Evolutionary conservation across 2,888 invertebrate genomes (phyloP).

Genomic region (Dioctria linearis): DNA sequence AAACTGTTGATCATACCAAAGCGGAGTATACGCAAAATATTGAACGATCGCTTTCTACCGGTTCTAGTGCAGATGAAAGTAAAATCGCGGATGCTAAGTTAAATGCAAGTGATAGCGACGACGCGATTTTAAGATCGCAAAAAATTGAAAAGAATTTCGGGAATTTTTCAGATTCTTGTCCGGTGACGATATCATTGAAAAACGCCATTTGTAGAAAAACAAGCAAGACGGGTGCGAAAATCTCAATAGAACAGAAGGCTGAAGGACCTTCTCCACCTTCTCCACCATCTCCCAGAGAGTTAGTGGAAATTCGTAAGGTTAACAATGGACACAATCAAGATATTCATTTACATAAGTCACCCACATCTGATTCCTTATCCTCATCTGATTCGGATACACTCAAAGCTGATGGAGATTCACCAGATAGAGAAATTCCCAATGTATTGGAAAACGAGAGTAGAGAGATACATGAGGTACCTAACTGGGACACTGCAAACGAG

Average conservation of each 20-base stretch:
- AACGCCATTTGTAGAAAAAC: constrained; percentile 4
- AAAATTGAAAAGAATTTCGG: constrained; percentile 26
- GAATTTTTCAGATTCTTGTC: constrained; percentile 46
- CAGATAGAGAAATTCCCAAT: constrained; percentile 35
- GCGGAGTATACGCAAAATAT: constrained; percentile 28
- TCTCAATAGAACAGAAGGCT: constrained; percentile 29
- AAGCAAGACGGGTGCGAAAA: constrained; percentile 44
- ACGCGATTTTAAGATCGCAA: constrained; percentile 12
- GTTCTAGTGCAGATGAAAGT: constrained; percentile 35
- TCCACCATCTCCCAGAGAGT: constrained; percentile 10
- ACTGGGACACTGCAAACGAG: constrained; percentile 2
- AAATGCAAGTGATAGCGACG: constrained; percentile 23
- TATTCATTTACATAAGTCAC: background rate
- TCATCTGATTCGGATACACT: constrained; percentile 53
- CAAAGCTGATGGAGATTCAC: constrained; percentile 36
- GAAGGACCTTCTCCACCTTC: constrained; percentile 19
- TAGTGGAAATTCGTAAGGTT: constrained; percentile 20
- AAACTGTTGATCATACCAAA: constrained; percentile 36
- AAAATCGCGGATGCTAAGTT: constrained; percentile 38
- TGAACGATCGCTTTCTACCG: constrained; percentile 15
- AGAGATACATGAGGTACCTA: constrained; percentile 45
- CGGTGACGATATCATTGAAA: constrained; percentile 36
- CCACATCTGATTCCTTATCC: constrained; percentile 39
- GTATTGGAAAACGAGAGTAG: constrained; percentile 29
- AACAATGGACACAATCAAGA: background rate